Base-by-base conservation (phyloP, 2,113 vertebrate genomes). In the Picathartes gymnocephalus region DNA sequence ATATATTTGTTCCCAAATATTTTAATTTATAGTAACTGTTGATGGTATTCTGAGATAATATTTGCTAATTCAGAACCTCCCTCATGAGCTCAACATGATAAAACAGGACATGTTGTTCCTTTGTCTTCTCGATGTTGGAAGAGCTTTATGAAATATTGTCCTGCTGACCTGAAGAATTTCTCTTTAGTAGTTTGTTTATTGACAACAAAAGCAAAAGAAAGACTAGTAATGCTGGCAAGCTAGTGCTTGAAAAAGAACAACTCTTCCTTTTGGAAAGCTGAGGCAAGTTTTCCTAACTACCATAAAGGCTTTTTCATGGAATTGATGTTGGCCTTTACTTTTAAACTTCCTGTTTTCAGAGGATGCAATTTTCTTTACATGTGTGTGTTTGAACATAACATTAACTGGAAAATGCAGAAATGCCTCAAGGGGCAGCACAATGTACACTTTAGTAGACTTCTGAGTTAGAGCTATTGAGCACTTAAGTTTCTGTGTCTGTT, bases 181-280 rank as follows among this genome's bases (percentile, higher is more conserved):
- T 71, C 5, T 40, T 44, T 9, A 79, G 56, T 78, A 25, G 20
- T 85, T 80, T 85, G 27, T 50, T 91, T 71, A 50, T 47, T 85
- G 90, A n/a, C 35, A 72, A 58, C 27, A 80, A 79, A 87, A 39
- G 54, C 57, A 78, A 60, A 91, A 73, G 42, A 58, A 66, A 77
- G 24, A 61, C 40, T 6, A 71, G 8, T 19, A 72, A 47, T 65
- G 44, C 28, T 65, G 76, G 37, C 25, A 84, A n/a, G 72, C 22
- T 54, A 56, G 31, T 37, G 40, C 30, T 44, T 72, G 28, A 56
- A 58, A 65, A 78, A 60, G 40, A n/a, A 0, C 28, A 80, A 22
- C 18, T 71, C 5, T 68, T 13, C 8, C 15, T 77, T 93, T 73
- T 71, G 51, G 33, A 81, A 91, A 64, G 39, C n/a, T 10, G n/a